phyloP scores from a whole-genome alignment of 2,888 invertebrate genomes.

The Eilema griseolum region DNA sequence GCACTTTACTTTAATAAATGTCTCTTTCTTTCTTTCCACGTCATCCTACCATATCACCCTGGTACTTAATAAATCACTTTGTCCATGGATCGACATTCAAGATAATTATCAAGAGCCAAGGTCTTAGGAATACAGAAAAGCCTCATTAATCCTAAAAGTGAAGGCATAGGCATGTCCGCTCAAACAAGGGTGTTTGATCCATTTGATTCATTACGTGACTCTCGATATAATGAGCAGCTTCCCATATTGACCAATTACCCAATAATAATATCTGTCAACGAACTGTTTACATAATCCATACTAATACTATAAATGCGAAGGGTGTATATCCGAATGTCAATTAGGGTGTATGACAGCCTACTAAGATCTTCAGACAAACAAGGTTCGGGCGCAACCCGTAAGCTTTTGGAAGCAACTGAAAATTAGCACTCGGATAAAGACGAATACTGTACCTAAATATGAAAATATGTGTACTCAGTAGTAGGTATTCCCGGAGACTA shows the following conservation, averaged over 20 bases:
- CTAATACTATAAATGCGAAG: neutral
- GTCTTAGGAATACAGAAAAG: slow-evolving; percentile 3
- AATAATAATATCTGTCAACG: neutral
- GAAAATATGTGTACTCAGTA: too few species aligned
- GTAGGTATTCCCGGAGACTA: too few species aligned
- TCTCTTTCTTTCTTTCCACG: too few species aligned
- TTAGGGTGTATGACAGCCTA: too few species aligned
- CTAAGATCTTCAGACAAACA: too few species aligned
- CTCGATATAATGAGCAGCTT: slow-evolving; percentile 10
- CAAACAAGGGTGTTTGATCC: slow-evolving; percentile 8
- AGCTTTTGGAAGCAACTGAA: too few species aligned
- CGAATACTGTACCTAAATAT: too few species aligned
- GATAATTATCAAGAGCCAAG: neutral
- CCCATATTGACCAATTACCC: slow-evolving; percentile 3
- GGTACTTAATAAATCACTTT: neutral
- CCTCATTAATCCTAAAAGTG: slow-evolving; percentile 12
- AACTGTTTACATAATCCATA: neutral
- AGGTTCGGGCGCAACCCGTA: too few species aligned
- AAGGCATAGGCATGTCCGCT: slow-evolving; percentile 14
- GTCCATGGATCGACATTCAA: neutral
- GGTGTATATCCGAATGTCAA: neutral
- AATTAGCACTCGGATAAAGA: too few species aligned
- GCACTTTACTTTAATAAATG: too few species aligned
- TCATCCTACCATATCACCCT: neutral
- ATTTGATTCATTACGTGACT: slow-evolving; percentile 16